phyloP scores from a whole-genome alignment of 2,113 vertebrate genomes.

The Urocitellus parryii region DNA sequence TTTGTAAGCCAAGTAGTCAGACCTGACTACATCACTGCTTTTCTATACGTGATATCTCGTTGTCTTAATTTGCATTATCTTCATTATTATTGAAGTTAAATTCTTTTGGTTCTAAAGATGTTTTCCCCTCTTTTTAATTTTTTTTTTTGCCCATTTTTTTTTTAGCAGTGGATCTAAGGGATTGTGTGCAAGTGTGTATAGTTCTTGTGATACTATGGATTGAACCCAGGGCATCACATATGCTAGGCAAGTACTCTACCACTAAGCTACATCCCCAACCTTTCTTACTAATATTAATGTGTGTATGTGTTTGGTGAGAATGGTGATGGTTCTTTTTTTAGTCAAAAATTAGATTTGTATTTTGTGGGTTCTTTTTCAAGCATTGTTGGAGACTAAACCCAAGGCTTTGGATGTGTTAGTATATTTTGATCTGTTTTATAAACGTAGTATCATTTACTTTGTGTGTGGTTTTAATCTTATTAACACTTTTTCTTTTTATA shows the following conservation, averaged over 20 bases:
- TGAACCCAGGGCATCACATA: background rate
- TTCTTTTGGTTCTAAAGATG: background rate
- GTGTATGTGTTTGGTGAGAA: background rate
- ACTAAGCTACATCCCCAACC: background rate
- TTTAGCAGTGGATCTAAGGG: background rate
- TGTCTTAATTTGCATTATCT: background rate
- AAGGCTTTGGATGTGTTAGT: background rate
- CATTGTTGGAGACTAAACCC: background rate
- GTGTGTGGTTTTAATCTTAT: constrained; percentile 20
- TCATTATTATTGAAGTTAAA: background rate
- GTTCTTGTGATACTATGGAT: background rate
- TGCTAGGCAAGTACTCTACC: background rate
- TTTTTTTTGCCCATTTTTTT: background rate
- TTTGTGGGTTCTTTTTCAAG: background rate
- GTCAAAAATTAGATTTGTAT: background rate
- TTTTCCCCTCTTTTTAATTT: background rate
- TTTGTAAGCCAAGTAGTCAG: background rate
- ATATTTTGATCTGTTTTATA: constrained; percentile 24
- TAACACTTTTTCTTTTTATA: constrained; percentile 15
- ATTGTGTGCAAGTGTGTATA: background rate
- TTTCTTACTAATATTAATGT: background rate
- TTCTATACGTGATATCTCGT: background rate
- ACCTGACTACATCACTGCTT: background rate
- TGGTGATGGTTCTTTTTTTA: constrained; percentile 41
- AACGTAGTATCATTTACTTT: constrained; percentile 35